A percentile compares a stretch with the other conserved stretches of the same genome.
phyloP scores from a whole-genome alignment of 2,888 invertebrate genomes.

The Orgyia antiqua region DNA sequence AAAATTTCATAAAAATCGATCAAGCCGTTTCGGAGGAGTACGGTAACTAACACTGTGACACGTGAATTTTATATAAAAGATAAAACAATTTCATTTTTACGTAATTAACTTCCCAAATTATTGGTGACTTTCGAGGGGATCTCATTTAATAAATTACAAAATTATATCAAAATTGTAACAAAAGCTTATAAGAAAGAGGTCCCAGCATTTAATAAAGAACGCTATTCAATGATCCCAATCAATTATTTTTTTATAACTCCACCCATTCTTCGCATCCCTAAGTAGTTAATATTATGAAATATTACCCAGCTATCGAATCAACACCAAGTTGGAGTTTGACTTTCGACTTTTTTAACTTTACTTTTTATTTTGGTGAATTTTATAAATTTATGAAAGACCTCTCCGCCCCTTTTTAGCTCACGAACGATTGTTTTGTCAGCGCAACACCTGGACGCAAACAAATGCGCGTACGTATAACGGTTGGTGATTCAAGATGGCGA shows the following conservation, averaged over 20 bases:
- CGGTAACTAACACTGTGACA: too few species aligned
- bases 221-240: slow-evolving; percentile 45
- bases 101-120: too few species aligned
- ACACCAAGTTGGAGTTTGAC: slow-evolving; percentile 6
- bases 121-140: too few species aligned
- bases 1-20: too few species aligned
- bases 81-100: too few species aligned
- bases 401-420: slow-evolving; percentile 65
- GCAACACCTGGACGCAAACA: slow-evolving; percentile 73
- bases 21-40: too few species aligned
- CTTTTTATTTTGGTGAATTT: slow-evolving; percentile 62
- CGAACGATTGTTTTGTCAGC: slow-evolving; percentile 75
- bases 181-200: slow-evolving; percentile 28
- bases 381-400: slow-evolving; percentile 64
- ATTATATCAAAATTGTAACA: slow-evolving; percentile 5
- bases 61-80: too few species aligned
- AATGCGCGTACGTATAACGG: slow-evolving; percentile 58
- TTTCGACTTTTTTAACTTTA: slow-evolving; percentile 39
- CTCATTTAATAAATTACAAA: too few species aligned
- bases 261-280: slow-evolving; percentile 64
- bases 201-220: slow-evolving; percentile 28
- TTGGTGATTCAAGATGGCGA: slow-evolving; percentile 55
- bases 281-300: slow-evolving; percentile 74
- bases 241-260: slow-evolving; percentile 57
- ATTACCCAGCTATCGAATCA: slow-evolving; percentile 57